Percentiles rank a stretch among this genome's conserved stretches.
These are phyloP conservation scores for Enteromius viviparus DNA, from an alignment of 2,797 vertebrate species.

Conservation along the genomic window DNA sequence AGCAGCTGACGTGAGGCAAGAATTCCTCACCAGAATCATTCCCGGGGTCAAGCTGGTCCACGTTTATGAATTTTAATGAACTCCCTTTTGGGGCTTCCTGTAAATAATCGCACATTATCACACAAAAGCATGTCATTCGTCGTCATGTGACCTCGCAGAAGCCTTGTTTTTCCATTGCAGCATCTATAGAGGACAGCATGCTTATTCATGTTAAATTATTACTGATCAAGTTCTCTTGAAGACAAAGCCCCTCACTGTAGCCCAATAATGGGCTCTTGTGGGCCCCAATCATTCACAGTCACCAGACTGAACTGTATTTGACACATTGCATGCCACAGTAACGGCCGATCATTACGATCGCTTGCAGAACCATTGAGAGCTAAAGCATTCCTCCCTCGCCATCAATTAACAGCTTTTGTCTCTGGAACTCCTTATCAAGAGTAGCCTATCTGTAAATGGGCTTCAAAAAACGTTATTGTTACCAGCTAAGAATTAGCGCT, in stretches of 20 bases:
- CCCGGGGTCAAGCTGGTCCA: not conserved
- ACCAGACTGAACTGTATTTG: slow-evolving; percentile 68
- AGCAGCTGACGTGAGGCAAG: not conserved
- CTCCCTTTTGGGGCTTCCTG: not conserved
- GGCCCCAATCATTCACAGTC: slow-evolving; percentile 76
- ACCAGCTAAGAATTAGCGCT: slow-evolving; percentile 7
- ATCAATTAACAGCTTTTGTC: slow-evolving; percentile 82
- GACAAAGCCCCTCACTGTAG: slow-evolving; percentile 81
- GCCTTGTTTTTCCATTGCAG: slow-evolving; percentile 24
- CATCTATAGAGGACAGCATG: slow-evolving; percentile 65
- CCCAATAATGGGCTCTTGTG: slow-evolving; percentile 82
- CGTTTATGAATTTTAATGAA: not conserved
- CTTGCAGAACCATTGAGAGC: not conserved
- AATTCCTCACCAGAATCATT: not conserved
- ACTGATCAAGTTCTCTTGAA: slow-evolving; percentile 79
- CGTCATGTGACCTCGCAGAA: slow-evolving; percentile 19
- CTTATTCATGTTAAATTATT: slow-evolving; percentile 83
- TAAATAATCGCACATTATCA: slow-evolving; percentile 4
- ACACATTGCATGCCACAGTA: not conserved
- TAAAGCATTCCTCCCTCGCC: slow-evolving; percentile 54
- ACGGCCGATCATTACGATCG: slow-evolving; percentile 37
- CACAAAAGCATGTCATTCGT: not conserved
- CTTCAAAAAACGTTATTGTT: not conserved
- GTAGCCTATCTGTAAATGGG: slow-evolving; percentile 73
- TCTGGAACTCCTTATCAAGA: slow-evolving; percentile 77